A percentile compares a stretch with the other conserved stretches of the same genome.
Conservation (phyloP, 2,797 vertebrate genomes). For the Vultur gryphus region DNA sequence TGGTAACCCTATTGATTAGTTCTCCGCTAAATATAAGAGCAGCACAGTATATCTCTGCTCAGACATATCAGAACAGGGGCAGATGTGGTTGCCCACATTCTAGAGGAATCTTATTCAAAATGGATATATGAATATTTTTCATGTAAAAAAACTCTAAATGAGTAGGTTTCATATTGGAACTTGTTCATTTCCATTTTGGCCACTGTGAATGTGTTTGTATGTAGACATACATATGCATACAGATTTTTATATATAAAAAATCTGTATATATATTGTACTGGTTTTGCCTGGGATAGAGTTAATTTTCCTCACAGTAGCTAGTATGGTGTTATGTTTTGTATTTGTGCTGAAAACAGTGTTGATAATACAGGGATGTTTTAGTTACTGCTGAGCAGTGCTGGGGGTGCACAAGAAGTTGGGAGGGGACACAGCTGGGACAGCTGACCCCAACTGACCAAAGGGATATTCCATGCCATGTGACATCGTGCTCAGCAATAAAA, state of each 20-base stretch:
- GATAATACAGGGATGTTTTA: background rate
- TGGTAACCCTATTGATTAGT: background rate
- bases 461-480: no score
- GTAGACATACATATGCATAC: background rate
- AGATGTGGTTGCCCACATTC: background rate
- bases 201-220: background rate
- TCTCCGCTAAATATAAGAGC: background rate
- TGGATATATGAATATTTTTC: background rate
- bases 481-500: background rate
- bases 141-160: background rate
- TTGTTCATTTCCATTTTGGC: background rate
- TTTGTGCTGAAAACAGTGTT: background rate
- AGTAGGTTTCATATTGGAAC: background rate
- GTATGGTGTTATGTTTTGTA: background rate
- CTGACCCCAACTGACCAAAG: background rate
- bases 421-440: background rate
- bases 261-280: background rate
- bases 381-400: background rate
- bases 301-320: background rate
- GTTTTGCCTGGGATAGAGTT: background rate
- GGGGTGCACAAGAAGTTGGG: background rate
- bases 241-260: background rate
- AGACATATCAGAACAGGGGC: background rate
- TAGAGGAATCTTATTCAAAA: background rate
- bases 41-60: background rate